Evolutionary conservation across 2,113 vertebrate genomes (phyloP), one percentile per base, ranked within the genome.

Genomic region (Galemys pyrenaicus): DNA sequence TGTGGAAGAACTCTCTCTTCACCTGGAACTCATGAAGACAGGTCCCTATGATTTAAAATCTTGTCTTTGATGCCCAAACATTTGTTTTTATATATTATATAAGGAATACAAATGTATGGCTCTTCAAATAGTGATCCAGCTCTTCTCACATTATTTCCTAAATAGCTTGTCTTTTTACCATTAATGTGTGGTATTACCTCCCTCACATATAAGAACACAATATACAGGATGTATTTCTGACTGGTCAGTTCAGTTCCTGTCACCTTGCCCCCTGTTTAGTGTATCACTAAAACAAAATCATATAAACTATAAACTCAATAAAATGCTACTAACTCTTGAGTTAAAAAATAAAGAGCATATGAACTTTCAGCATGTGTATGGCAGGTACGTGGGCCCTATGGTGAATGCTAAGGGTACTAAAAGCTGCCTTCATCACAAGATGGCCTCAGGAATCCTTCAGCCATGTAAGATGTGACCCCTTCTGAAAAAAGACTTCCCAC

Each of bases 401-500:
- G 30, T 35, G 13, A 82, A 37, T 16, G 70, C 51, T 44, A 70
- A 32, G 0, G 16, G 78, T 44, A 49, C 32, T 44, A 39, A 88
- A 60, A 78, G 64, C 46, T 56, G 24, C 32, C 32, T 93, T 91
- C 9, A 8, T 39, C 46, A 67, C 62, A 44, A 3, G 64, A 68
- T 22, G n/a, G 35, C 67, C 67, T 80, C 65, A 77, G 54, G 32
- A 82, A 77, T 68, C 75, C 68, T 83, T 91, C 17, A 58, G 77
- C 13, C 73, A 41, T 13, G 37, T 88, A 41, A 3, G 7, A 2
- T 39, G 24, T 60, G 65, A 65, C 46, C 64, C 11, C 39, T 73
- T 49, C 73, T 94, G 60, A 73, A 91, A 94, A 54, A 46, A 79
- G 16, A 79, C 49, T 84, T 68, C 67, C 11, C 44, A 74, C 46